These are phyloP conservation scores for Dioctria rufipes DNA, from an alignment of 2,888 invertebrate genomes.

Conservation along the genomic window DNA sequence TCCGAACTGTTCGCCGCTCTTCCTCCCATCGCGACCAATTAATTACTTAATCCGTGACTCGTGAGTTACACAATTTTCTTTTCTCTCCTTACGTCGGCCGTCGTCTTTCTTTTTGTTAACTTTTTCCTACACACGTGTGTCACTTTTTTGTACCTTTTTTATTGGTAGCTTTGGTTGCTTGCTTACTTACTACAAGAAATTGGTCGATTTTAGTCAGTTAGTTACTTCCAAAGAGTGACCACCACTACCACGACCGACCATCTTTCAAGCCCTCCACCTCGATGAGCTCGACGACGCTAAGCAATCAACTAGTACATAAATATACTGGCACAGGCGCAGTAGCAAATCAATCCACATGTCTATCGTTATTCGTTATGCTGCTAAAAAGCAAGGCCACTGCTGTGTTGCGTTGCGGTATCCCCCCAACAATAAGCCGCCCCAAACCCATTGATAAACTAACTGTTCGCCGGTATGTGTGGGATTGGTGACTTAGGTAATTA, in stretches of 20 bases:
- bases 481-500: constrained; percentile 16
- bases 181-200: too few relatives aligned
- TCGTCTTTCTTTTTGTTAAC: constrained; percentile 20
- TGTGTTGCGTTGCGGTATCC: too few relatives aligned
- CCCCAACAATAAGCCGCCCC: neutral
- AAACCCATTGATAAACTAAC: constrained; percentile 24
- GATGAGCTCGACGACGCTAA: too few relatives aligned
- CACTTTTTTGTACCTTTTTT: too few relatives aligned
- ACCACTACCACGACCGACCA: too few relatives aligned
- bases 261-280: too few relatives aligned
- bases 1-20: neutral
- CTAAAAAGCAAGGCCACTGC: too few relatives aligned
- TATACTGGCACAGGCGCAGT: constrained; percentile 1
- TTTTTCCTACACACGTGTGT: constrained; percentile 1
- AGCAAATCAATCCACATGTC: too few relatives aligned
- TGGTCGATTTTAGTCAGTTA: too few relatives aligned
- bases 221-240: too few relatives aligned
- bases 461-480: constrained; percentile 19
- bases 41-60: constrained; percentile 23
- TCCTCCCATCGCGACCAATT: constrained; percentile 24
- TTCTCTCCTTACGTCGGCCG: constrained; percentile 4
- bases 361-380: too few relatives aligned
- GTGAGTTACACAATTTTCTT: constrained; percentile 18
- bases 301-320: neutral
- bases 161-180: too few relatives aligned